phyloP scores from a whole-genome alignment of 2,797 vertebrate species.

The Girardinus metallicus region DNA sequence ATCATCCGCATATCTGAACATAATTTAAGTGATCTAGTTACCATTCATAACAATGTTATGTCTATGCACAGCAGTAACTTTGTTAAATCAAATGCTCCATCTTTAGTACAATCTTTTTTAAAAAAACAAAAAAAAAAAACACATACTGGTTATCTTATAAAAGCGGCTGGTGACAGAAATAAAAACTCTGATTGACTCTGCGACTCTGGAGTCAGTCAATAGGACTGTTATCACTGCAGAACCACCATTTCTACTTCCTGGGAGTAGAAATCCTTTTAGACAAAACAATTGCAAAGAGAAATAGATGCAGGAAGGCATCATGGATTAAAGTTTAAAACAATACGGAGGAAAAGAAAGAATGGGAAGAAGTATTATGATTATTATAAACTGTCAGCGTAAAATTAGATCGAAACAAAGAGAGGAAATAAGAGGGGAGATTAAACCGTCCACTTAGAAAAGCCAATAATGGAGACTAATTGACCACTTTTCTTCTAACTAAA shows the following conservation, averaged over 20 bases:
- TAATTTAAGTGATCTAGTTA: neutral
- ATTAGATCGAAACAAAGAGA: conserved; percentile 38
- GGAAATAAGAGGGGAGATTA: conserved; percentile 9
- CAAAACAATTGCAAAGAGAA: conserved; percentile 25
- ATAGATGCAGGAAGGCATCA: conserved; percentile 18
- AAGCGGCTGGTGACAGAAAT: conserved; percentile 23
- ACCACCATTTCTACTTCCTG: conserved; percentile 8
- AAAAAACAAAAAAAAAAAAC: conserved; percentile 39
- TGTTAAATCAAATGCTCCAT: conserved; percentile 13
- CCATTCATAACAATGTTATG: neutral
- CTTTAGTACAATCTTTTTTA: conserved; percentile 36
- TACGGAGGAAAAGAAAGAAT: conserved; percentile 10
- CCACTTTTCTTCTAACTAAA: neutral
- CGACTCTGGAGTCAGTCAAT: conserved; percentile 61
- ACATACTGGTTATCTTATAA: conserved; percentile 57
- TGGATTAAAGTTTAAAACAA: conserved; percentile 48
- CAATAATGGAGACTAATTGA: conserved; percentile 27
- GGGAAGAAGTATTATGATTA: conserved; percentile 35
- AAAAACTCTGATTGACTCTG: conserved; percentile 43
- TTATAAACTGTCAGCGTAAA: conserved; percentile 37
- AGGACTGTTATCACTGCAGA: conserved; percentile 64
- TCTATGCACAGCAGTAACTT: conserved; percentile 36
- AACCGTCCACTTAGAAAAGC: conserved; percentile 39
- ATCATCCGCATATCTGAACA: neutral
- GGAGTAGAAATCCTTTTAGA: conserved; percentile 20